Percentiles rank a stretch among this genome's conserved stretches.
phyloP scores from a whole-genome alignment of 2,797 vertebrate genomes.

The Coilia nasus region DNA sequence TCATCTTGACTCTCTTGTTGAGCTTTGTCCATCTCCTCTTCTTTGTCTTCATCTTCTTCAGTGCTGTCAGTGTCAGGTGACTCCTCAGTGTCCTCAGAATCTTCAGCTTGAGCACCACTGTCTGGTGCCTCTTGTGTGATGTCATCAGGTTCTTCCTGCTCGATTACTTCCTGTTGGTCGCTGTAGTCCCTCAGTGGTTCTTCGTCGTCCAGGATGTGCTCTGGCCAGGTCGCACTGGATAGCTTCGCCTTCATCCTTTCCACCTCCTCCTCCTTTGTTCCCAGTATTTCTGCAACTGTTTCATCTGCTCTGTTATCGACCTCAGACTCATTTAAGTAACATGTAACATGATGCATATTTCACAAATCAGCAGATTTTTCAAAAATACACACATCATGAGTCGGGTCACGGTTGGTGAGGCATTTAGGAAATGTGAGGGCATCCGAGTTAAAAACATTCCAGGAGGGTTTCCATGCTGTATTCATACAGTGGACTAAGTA shows the following conservation, averaged over 20 bases:
- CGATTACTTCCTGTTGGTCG: not conserved
- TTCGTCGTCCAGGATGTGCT: conserved; percentile 32
- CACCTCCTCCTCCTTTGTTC: conserved; percentile 58
- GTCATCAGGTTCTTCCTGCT: not conserved
- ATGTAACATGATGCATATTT: conserved; percentile 28
- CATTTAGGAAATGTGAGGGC: not conserved
- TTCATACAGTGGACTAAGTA: not conserved
- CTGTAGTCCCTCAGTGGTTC: conserved; percentile 43
- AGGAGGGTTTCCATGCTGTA: not conserved
- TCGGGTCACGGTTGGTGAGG: not conserved
- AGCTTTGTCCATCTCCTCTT: conserved; percentile 11
- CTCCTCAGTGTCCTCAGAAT: conserved; percentile 21
- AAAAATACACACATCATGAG: not conserved
- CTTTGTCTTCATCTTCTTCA: not conserved
- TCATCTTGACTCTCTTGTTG: not conserved
- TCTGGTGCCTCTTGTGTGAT: not conserved
- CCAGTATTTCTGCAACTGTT: conserved; percentile 74
- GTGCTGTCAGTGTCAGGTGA: conserved; percentile 24
- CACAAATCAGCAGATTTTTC: not conserved
- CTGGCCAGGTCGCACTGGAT: not conserved
- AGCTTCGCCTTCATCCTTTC: conserved; percentile 15
- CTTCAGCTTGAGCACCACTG: not conserved
- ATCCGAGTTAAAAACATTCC: conserved; percentile 4
- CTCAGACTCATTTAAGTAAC: not conserved
- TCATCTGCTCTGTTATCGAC: conserved; percentile 56